phyloP scores from a whole-genome alignment of 2,888 invertebrate genomes.

The Holacanthella duospinosa region DNA sequence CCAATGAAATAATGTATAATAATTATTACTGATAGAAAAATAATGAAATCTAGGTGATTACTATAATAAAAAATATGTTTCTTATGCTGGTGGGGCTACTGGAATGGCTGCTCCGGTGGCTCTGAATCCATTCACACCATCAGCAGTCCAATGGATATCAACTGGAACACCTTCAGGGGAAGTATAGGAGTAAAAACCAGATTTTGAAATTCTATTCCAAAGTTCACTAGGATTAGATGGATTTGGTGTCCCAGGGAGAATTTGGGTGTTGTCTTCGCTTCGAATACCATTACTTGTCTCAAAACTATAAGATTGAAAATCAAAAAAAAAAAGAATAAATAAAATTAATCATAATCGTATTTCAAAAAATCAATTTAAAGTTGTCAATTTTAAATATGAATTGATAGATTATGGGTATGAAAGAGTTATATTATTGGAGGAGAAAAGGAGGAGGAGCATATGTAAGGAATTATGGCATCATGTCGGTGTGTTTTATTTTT shows the following conservation, averaged over 20 bases:
- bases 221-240: background rate
- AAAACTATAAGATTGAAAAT: background rate
- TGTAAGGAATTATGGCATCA: background rate
- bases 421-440: too few relatives aligned
- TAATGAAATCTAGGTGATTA: too few relatives aligned
- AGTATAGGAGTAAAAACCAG: background rate
- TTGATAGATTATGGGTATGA: too few relatives aligned
- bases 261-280: background rate
- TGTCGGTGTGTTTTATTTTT: too few relatives aligned
- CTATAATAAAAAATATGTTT: too few relatives aligned
- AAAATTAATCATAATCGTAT: too few relatives aligned
- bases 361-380: too few relatives aligned
- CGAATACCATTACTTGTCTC: background rate
- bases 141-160: background rate
- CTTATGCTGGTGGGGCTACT: background rate
- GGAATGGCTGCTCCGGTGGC: background rate
- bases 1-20: too few relatives aligned
- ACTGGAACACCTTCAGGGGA: background rate
- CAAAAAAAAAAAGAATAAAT: background rate
- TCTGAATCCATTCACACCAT: background rate
- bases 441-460: too few relatives aligned
- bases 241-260: slow-evolving; percentile 1
- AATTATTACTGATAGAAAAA: too few relatives aligned
- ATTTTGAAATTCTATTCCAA: background rate
- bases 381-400: too few relatives aligned